Evolutionary conservation across 2,113 vertebrate species (phyloP).

Genomic region (Naja naja): DNA sequence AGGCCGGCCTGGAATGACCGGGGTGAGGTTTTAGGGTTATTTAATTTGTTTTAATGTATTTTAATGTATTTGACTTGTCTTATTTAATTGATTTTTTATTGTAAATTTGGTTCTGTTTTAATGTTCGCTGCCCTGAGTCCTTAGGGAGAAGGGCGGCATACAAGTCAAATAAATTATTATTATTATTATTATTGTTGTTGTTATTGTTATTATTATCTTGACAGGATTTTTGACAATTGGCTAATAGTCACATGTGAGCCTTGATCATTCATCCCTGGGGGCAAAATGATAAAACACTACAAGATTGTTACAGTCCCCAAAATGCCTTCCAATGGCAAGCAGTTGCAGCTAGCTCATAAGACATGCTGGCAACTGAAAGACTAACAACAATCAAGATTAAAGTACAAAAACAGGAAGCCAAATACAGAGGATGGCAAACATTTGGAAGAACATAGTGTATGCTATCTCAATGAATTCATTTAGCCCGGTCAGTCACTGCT

Average conservation of each 20-base stretch:
- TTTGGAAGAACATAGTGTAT: neutral
- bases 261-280: neutral
- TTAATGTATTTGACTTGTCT: no score
- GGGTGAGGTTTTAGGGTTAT: no score
- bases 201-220: no score
- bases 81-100: no score
- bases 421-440: neutral
- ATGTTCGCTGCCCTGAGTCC: no score
- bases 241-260: neutral
- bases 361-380: neutral
- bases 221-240: neutral
- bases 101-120: no score
- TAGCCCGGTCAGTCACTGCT: neutral
- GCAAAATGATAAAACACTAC: neutral
- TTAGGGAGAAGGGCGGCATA: no score
- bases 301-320: neutral
- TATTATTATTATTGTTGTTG: no score
- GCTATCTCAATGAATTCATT: neutral
- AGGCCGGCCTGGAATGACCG: no score
- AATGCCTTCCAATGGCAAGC: neutral
- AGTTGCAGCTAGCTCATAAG: neutral
- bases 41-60: no score
- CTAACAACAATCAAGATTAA: neutral
- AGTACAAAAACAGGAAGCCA: neutral
- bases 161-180: no score